phyloP scores from a whole-genome alignment of 2,797 vertebrate genomes.

The Hippocampus kuda region DNA sequence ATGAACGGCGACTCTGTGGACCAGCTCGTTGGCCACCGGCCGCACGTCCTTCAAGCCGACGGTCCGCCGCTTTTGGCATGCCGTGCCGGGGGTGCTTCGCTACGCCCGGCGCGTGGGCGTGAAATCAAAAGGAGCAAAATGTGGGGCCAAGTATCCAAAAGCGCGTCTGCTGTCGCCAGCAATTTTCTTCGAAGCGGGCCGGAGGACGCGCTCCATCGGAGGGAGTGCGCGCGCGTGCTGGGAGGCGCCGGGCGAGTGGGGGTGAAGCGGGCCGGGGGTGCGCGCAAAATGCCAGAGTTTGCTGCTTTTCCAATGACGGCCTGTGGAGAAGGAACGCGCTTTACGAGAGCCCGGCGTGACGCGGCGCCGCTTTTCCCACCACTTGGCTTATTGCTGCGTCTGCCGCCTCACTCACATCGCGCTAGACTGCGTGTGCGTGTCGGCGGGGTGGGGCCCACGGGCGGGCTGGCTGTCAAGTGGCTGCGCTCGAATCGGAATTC shows the following conservation, averaged over 20 bases:
- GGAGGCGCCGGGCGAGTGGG: not conserved
- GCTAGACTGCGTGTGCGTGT: not conserved
- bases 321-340: too few relatives aligned
- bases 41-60: too few relatives aligned
- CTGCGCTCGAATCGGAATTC: conserved; percentile 7
- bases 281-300: not conserved
- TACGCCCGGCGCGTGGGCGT: not conserved
- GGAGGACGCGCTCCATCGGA: not conserved
- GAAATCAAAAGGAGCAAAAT: not conserved
- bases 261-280: not conserved
- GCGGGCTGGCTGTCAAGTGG: conserved; percentile 4
- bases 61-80: too few relatives aligned
- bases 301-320: not conserved
- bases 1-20: too few relatives aligned
- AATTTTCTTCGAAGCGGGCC: not conserved
- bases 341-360: too few relatives aligned
- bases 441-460: not conserved
- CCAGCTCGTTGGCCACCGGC: too few relatives aligned
- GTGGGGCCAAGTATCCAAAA: not conserved
- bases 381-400: conserved; percentile 13
- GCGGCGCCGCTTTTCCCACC: too few relatives aligned
- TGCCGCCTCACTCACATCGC: conserved; percentile 4
- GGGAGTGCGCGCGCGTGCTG: not conserved
- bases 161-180: not conserved
- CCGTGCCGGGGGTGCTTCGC: not conserved